Conservation (phyloP, 2,113 vertebrate genomes). For the Nothobranchius kuhntae region DNA sequence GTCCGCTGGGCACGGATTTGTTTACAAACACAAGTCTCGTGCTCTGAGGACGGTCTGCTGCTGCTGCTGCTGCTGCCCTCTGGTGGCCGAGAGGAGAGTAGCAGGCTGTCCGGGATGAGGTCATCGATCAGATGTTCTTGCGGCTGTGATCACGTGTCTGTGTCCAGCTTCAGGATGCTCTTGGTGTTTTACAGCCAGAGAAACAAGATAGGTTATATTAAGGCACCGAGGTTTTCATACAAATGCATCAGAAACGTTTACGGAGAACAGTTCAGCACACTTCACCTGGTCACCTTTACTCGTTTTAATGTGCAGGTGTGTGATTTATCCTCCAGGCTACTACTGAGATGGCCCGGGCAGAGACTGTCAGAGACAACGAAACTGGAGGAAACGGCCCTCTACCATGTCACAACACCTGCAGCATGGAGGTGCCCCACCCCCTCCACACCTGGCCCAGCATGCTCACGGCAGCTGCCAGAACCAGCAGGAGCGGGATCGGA, state of each 20-base stretch:
- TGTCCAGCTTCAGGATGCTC: no score
- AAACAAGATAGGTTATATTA: no score
- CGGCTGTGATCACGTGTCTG: no score
- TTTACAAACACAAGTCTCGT: conserved; percentile 77
- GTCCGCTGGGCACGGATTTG: conserved; percentile 70
- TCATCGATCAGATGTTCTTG: no score
- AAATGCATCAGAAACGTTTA: no score
- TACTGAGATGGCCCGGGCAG: conserved; percentile 75
- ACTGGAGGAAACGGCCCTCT: conserved; percentile 49
- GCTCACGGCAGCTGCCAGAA: conserved; percentile 11
- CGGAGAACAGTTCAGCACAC: no score
- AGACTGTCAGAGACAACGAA: conserved; percentile 57
- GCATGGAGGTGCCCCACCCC: conserved; percentile 55
- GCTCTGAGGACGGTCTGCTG: neutral
- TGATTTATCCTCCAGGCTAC: conserved; percentile 28
- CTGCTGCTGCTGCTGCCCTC: conserved; percentile 39
- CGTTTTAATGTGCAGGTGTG: no score
- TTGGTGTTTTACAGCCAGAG: no score
- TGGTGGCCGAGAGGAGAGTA: conserved; percentile 22
- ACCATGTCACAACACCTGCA: conserved; percentile 42
- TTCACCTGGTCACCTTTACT: no score
- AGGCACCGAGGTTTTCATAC: no score
- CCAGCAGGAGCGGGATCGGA: conserved; percentile 1
- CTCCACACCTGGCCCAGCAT: conserved; percentile 33
- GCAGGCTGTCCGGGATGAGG: no score